Evolutionary conservation across 1,140 invertebrate genomes (phyloP).

Genomic region (Spodoptera frugiperda): DNA sequence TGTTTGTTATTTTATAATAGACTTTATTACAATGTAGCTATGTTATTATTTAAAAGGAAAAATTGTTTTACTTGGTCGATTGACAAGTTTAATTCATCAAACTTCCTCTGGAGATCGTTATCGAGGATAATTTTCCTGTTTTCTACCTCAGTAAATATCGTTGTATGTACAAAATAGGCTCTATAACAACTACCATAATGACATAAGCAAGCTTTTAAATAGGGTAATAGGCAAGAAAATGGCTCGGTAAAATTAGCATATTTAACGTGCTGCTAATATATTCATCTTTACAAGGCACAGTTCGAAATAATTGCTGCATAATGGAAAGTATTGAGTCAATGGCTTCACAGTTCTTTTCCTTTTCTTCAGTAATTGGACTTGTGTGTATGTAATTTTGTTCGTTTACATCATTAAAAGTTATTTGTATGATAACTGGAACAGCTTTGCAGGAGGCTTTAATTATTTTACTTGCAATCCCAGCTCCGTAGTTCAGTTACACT

Average conservation of each 20-base stretch:
- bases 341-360: slow-evolving; percentile 11
- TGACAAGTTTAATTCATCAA: too few species aligned
- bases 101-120: too few species aligned
- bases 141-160: too few species aligned
- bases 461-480: too few species aligned
- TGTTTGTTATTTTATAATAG: slow-evolving; percentile 20
- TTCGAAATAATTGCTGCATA: slow-evolving; percentile 12
- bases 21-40: background rate
- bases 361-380: slow-evolving; percentile 19
- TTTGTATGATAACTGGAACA: background rate
- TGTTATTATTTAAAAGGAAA: background rate
- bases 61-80: too few species aligned
- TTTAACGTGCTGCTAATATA: slow-evolving; percentile 29
- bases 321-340: slow-evolving; percentile 12
- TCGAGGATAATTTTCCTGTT: too few species aligned
- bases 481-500: too few species aligned
- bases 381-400: slow-evolving; percentile 15
- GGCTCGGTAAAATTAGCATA: slow-evolving; percentile 10
- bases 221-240: slow-evolving; percentile 30
- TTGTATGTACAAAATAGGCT: background rate
- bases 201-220: background rate
- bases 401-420: slow-evolving; percentile 7
- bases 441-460: background rate
- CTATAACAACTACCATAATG: slow-evolving; percentile 6
- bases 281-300: slow-evolving; percentile 20